Evolutionary conservation across 1,140 invertebrate genomes (phyloP), one percentile per base, ranked within the genome.

Genomic region (Drosophila truncata): DNA sequence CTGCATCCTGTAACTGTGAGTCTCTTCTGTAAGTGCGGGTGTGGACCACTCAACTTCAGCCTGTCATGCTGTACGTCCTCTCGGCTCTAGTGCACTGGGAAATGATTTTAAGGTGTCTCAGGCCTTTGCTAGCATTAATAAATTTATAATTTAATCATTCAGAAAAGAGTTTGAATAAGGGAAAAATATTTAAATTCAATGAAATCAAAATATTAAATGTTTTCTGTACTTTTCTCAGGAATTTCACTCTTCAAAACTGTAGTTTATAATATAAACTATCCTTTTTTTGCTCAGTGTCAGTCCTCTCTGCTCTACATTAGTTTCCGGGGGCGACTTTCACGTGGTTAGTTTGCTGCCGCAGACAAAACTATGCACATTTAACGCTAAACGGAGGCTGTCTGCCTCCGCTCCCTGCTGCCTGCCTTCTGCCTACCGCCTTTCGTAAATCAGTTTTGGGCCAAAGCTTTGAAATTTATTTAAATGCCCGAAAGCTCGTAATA

Each of bases 401-500:
- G 44, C 20, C 76, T 54, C 62, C 52, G 67, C 80, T n/a, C 18
- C 63, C 29, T 25, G 41, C 61, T 80, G n/a, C 18, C 49, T 35
- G 33, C 44, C 11, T n/a, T n/a, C n/a, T n/a, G n/a, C n/a, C n/a
- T n/a, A 27, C n/a, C 35, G 37, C 18, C 59, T 14, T 83, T 63
- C 41, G 80, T 83, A 88, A 88, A 88, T 88, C 84, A 88, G 81
- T 82, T 90, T 55, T 63, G 75, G 75, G 65, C 58, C 76, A 79
- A 79, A 79, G 75, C 77, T 80, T 82, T 85, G 78, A 90, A 90
- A 90, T 90, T 91, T 90, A 90, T 90, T 80, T 90, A 90, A 90
- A 86, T 91, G 85, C 85, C 82, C 78, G 69, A 73, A 88, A 88
- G 85, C 85, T 82, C 78, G 81, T 91, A 90, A 88, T 88, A 85